A percentile compares a stretch with the other conserved stretches of the same genome.
Evolutionary conservation across 2,797 vertebrate species (phyloP).

Genomic region (Sphenodon punctatus): DNA sequence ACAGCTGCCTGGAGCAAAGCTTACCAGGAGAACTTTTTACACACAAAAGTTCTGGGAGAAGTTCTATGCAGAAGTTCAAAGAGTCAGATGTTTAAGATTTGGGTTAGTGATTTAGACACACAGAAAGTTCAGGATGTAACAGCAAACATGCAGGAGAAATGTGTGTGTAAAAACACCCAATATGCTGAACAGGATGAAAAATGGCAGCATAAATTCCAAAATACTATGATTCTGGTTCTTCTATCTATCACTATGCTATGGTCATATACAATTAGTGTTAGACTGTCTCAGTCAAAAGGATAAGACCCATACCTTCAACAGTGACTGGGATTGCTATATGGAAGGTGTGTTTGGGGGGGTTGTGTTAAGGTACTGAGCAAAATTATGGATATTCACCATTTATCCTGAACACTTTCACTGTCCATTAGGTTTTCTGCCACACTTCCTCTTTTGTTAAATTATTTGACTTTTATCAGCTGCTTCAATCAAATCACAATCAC

Average conservation of each 20-base stretch:
- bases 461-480: conserved; percentile 49
- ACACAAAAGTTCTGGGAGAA: no score
- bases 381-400: conserved; percentile 1
- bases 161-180: no score
- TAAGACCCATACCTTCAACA: not conserved
- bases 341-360: no score
- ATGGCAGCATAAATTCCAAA: conserved; percentile 3
- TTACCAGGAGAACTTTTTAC: no score
- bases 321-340: not conserved
- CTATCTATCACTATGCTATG: not conserved
- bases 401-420: conserved; percentile 14
- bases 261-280: not conserved
- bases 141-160: no score
- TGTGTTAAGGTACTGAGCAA: no score
- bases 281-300: not conserved
- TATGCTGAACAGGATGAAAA: not conserved
- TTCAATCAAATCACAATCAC: conserved; percentile 39
- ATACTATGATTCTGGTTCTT: not conserved
- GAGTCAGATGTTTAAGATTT: no score
- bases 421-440: conserved; percentile 34
- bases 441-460: conserved; percentile 44
- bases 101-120: no score
- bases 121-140: no score
- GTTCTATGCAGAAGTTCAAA: no score
- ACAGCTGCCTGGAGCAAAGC: no score